These are phyloP conservation scores for Struthidea cinerea DNA, from an alignment of 2,113 vertebrate genomes.

Conservation along the genomic window DNA sequence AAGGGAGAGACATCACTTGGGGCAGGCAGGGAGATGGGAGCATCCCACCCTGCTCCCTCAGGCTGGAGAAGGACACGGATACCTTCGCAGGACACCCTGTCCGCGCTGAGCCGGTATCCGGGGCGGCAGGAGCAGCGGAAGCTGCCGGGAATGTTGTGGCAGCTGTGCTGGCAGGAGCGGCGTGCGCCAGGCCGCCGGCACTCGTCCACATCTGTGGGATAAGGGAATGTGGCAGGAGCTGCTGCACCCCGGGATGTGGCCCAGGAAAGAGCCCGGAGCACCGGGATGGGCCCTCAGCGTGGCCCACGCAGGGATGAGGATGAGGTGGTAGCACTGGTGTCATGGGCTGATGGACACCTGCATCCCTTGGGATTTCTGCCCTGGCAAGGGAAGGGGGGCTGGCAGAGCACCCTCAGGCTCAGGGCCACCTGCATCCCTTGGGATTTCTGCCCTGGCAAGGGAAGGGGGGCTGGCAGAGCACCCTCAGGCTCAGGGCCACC, in stretches of 20 bases:
- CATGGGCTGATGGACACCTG: rapidly evolving
- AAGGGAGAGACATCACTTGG: not conserved
- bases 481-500: no score
- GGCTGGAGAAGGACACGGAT: not conserved
- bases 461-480: no score
- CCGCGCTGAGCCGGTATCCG: conserved; percentile 65
- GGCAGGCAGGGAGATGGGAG: not conserved
- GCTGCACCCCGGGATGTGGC: rapidly evolving
- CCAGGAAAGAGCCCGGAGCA: not conserved
- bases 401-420: not conserved
- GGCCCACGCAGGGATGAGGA: rapidly evolving
- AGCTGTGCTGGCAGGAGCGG: conserved; percentile 72
- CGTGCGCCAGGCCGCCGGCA: conserved; percentile 61
- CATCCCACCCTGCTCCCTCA: not conserved
- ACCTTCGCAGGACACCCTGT: conserved; percentile 77
- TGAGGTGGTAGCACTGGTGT: rapidly evolving
- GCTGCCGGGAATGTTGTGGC: conserved; percentile 76
- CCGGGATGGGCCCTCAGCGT: rapidly evolving
- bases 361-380: rapidly evolving
- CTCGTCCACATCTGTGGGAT: conserved; percentile 72
- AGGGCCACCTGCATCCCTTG: not conserved
- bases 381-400: not conserved
- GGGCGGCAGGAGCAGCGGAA: conserved; percentile 75
- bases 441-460: no score
- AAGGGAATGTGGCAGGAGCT: not conserved